These are phyloP conservation scores for Tineola bisselliella DNA, from an alignment of 2,888 invertebrate species.

Conservation along the genomic window DNA sequence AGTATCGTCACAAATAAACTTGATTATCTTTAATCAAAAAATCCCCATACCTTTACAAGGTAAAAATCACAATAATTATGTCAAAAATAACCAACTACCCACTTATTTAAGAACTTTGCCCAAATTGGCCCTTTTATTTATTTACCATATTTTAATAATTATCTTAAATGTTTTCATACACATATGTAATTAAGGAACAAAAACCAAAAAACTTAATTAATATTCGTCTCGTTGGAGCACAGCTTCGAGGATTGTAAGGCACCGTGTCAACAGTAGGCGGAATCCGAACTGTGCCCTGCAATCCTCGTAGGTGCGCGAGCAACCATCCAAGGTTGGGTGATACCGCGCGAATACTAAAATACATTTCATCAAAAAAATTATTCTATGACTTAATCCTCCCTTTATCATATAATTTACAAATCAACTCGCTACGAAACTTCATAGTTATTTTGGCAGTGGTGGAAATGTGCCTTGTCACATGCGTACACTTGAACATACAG, in stretches of 20 bases:
- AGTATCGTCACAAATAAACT: conserved; percentile 21
- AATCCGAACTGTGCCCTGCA: conserved; percentile 59
- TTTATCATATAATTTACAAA: conserved; percentile 59
- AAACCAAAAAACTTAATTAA: conserved; percentile 43
- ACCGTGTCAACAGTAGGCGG: conserved; percentile 64
- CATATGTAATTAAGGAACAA: conserved; percentile 68
- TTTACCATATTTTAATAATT: conserved; percentile 54
- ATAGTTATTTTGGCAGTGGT: conserved; percentile 55
- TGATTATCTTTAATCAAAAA: conserved; percentile 19
- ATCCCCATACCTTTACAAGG: conserved; percentile 3
- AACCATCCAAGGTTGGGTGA: conserved; percentile 19
- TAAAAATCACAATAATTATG: conserved; percentile 51
- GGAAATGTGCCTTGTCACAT: conserved; percentile 68
- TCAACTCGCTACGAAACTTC: conserved; percentile 35
- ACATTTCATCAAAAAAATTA: conserved; percentile 29
- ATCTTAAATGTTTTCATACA: conserved; percentile 58
- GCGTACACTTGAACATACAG: conserved; percentile 47
- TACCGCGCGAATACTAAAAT: conserved; percentile 45
- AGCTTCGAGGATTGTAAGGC: conserved; percentile 59
- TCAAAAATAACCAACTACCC: conserved; percentile 40
- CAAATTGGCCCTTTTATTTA: conserved; percentile 46
- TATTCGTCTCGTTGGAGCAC: conserved; percentile 59
- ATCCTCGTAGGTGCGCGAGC: conserved; percentile 47
- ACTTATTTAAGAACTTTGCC: conserved; percentile 38
- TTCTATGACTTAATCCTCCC: conserved; percentile 17